Evolutionary conservation across 2,113 vertebrate species (phyloP).

Genomic region (Notarius quadriscutis): DNA sequence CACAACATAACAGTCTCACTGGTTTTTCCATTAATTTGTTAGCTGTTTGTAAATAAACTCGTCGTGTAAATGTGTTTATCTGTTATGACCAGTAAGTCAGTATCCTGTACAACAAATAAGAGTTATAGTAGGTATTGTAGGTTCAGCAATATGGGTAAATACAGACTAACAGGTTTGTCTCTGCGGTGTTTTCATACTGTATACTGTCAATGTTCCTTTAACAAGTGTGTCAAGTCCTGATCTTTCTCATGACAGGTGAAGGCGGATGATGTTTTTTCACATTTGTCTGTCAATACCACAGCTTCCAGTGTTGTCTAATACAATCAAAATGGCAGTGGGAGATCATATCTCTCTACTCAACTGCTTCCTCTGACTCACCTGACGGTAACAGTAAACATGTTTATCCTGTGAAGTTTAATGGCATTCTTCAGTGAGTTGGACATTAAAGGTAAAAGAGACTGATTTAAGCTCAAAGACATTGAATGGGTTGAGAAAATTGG

Average conservation of each 20-base stretch:
- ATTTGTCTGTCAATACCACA: slow-evolving; percentile 5
- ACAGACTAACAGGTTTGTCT: slow-evolving; percentile 7
- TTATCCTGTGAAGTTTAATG: not conserved
- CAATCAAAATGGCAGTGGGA: slow-evolving; percentile 13
- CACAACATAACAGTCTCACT: not conserved
- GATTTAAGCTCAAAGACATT: not conserved
- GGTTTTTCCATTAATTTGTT: not conserved
- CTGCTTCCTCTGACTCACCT: slow-evolving; percentile 54
- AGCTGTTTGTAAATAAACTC: not conserved
- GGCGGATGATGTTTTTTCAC: not conserved
- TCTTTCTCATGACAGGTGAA: slow-evolving; percentile 36
- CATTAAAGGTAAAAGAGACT: not conserved
- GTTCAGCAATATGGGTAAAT: slow-evolving; percentile 23
- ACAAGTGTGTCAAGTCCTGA: slow-evolving; percentile 17
- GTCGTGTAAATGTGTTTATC: not conserved
- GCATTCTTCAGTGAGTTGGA: not conserved
- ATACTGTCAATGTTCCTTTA: not conserved
- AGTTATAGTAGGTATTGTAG: not conserved
- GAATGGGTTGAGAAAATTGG: not conserved
- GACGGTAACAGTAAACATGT: not conserved
- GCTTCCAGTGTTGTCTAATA: slow-evolving; percentile 12
- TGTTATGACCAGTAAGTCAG: not conserved
- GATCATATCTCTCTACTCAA: slow-evolving; percentile 48
- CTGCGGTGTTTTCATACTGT: not conserved
- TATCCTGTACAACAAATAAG: not conserved